Evolutionary conservation across 1,140 invertebrate species (phyloP).

Genomic region (Penaeus vannamei): DNA sequence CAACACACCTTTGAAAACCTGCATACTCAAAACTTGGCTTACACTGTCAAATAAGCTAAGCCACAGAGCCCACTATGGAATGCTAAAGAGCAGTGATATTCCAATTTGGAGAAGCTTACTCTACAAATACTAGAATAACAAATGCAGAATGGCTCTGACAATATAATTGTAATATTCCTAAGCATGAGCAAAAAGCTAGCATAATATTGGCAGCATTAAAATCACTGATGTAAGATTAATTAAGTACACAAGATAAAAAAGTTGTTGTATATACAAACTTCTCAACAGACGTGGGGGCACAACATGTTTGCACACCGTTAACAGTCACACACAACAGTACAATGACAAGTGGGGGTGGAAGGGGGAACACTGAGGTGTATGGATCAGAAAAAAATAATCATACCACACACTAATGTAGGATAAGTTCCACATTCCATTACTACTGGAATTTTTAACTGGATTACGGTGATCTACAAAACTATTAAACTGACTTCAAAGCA

Average conservation of each 20-base stretch:
- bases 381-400: constrained; percentile 47
- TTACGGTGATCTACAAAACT: constrained; percentile 42
- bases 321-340: constrained; percentile 61
- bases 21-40: constrained; percentile 46
- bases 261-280: constrained; percentile 50
- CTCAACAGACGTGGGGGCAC: constrained; percentile 49
- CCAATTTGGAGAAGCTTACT: constrained; percentile 47
- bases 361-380: constrained; percentile 41
- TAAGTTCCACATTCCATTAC: constrained; percentile 44
- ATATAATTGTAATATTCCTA: constrained; percentile 52
- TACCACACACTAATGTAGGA: constrained; percentile 42
- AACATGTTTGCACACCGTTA: constrained; percentile 53
- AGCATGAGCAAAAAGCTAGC: constrained; percentile 58
- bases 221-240: constrained; percentile 49
- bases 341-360: constrained; percentile 44
- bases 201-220: constrained; percentile 53
- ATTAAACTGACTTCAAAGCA: constrained; percentile 55
- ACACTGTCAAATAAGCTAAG: constrained; percentile 49
- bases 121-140: constrained; percentile 51
- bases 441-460: constrained; percentile 35
- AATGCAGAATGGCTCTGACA: constrained; percentile 50
- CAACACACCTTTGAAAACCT: constrained; percentile 51
- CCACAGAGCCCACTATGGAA: constrained; percentile 53
- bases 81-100: constrained; percentile 52
- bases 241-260: constrained; percentile 42